Evolutionary conservation across 2,797 vertebrate genomes (phyloP).

Genomic region (Eupleurogrammus muticus): DNA sequence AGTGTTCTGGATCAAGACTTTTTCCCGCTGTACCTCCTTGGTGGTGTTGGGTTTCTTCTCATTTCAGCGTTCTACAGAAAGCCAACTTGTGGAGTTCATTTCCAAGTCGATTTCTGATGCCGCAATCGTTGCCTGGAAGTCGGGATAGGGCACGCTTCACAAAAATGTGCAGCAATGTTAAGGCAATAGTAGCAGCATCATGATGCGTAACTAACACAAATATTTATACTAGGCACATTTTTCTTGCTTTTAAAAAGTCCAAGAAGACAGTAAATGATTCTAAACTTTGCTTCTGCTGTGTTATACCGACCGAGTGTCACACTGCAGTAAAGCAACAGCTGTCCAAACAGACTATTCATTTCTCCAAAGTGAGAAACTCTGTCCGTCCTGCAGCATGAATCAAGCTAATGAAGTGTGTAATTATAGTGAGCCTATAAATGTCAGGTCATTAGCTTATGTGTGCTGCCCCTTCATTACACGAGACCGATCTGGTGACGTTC

Average conservation of each 20-base stretch:
- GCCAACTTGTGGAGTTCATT: neutral
- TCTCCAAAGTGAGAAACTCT: neutral
- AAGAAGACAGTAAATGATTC: neutral
- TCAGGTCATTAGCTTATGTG: slow-evolving; percentile 17
- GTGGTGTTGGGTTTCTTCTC: neutral
- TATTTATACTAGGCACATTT: neutral
- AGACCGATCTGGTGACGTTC: slow-evolving; percentile 3
- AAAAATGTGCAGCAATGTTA: neutral
- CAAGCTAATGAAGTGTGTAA: slow-evolving; percentile 36
- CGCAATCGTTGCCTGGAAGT: slow-evolving; percentile 6
- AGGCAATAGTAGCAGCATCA: neutral
- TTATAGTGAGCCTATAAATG: slow-evolving; percentile 38
- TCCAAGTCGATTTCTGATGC: slow-evolving; percentile 1
- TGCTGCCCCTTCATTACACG: neutral
- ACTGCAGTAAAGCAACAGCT: neutral
- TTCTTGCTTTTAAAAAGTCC: neutral
- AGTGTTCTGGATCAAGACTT: neutral
- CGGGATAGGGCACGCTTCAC: neutral
- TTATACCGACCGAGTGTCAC: neutral
- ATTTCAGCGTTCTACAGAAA: neutral
- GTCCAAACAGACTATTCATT: neutral
- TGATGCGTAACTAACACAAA: neutral
- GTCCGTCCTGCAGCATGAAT: neutral
- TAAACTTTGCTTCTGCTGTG: neutral
- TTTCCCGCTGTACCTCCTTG: neutral